Evolutionary conservation across 2,888 invertebrate genomes (phyloP), one percentile per base, ranked within the genome.

Genomic region (Lamellibrachia columna): DNA sequence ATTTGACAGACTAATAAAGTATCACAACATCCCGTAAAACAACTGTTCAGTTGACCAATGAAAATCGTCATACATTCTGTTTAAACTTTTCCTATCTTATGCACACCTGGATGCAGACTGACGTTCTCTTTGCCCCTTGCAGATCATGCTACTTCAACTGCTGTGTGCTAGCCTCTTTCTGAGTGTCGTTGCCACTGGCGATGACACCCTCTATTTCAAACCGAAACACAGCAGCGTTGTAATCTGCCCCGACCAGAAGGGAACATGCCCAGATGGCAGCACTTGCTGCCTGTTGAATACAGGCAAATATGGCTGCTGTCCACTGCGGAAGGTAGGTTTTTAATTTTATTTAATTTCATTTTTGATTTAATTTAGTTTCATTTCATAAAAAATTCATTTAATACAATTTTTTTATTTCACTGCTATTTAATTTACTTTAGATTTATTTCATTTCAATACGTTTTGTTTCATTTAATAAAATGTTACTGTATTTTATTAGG

Each of bases 241-340:
- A n/a, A 75, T 75, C 75, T 75, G 75, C n/a, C 75, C 75, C n/a
- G 75, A 75, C 75, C 75, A 75, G 3, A 75, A 75, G 75, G 75
- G 75, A 22, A 75, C 75, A 15, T 75, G 75, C 6, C 75, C 75
- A 75, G 75, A 75, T 75, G 75, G 75, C 75, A 75, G 22, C 75
- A 75, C 75, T 1, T 75, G 75, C 22, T 75, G 75, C n/a, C 4
- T 75, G 75, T 75, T 75, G 75, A 75, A 22, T 75, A 75, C 75
- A 22, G 75, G 75, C 75, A 75, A 75, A 15, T 75, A 75, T 75
- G 75, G 75, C 75, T 75, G 75, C 75, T 75, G 75, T 22, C 75
- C 75, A 15, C 4, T 75, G 75, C 75, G 22, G 3, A 11, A 75
- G 75, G 75, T 75, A 75, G 75, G 75, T 22, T 22, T n/a, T 15